Conservation (phyloP, 2,113 vertebrate species). For the Pipa parva region DNA sequence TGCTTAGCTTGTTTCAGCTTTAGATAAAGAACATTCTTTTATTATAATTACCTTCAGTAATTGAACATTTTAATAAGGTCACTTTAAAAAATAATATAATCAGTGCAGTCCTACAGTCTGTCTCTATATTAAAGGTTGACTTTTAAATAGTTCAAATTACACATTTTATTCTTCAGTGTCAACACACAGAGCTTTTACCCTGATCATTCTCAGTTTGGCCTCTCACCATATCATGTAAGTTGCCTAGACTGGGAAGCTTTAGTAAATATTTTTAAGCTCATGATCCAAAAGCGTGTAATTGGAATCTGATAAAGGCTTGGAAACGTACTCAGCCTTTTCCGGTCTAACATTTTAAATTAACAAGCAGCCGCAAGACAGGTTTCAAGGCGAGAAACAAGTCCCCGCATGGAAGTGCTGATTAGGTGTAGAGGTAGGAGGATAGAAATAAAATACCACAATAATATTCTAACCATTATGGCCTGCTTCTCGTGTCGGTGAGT, state of each 20-base stretch:
- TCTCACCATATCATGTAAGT: background rate
- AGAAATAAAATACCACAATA: slow-evolving; percentile 6
- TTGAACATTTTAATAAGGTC: too few relatives aligned
- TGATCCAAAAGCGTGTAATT: slow-evolving; percentile 32
- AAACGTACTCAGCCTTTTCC: slow-evolving; percentile 22
- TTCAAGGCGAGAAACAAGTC: slow-evolving; percentile 15
- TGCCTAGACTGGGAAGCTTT: background rate
- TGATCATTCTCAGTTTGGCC: background rate
- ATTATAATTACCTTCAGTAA: too few relatives aligned
- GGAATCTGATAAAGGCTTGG: slow-evolving; percentile 21
- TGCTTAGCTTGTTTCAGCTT: too few relatives aligned
- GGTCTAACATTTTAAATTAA: slow-evolving; percentile 33
- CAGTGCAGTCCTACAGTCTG: too few relatives aligned
- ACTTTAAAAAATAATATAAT: too few relatives aligned
- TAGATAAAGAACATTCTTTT: too few relatives aligned
- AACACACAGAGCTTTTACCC: too few relatives aligned
- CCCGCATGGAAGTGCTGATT: slow-evolving; percentile 23
- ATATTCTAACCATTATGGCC: too few relatives aligned
- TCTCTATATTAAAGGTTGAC: too few relatives aligned
- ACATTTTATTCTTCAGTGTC: too few relatives aligned
- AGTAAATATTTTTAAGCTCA: slow-evolving; percentile 20
- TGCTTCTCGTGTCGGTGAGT: too few relatives aligned
- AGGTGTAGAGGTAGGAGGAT: background rate
- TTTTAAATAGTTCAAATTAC: too few relatives aligned
- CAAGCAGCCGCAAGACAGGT: slow-evolving; percentile 12